Evolutionary conservation across 2,888 invertebrate genomes (phyloP).

Genomic region (Trachelus stipa): DNA sequence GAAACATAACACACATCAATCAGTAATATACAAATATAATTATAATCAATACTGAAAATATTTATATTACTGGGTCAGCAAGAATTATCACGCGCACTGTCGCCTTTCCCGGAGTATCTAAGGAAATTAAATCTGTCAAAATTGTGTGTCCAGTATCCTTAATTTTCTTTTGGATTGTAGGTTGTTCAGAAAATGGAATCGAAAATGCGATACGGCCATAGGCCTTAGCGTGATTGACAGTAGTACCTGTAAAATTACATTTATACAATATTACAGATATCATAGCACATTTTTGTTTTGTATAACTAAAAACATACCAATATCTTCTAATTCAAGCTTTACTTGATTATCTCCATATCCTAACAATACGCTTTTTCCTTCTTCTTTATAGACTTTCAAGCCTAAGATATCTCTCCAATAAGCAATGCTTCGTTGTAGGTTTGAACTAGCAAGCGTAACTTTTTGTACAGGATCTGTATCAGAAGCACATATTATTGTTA

Average conservation of each 20-base stretch:
- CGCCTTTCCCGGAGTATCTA: constrained; percentile 98
- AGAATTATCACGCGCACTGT: constrained; percentile 96
- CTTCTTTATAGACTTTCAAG: constrained; percentile 77
- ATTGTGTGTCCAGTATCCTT: constrained; percentile 79
- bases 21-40: constrained; percentile 5
- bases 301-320: constrained; percentile 69
- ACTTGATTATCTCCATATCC: constrained; percentile 81
- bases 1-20: constrained; percentile 39
- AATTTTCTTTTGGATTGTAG: constrained; percentile 80
- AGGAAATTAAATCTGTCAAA: constrained; percentile 88
- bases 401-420: constrained; percentile 88
- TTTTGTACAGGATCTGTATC: constrained; percentile 81
- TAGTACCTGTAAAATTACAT: constrained; percentile 66
- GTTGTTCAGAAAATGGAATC: constrained; percentile 82
- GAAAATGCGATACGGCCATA: constrained; percentile 97
- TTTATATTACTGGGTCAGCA: constrained; percentile 83
- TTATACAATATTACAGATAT: not conserved
- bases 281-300: not conserved
- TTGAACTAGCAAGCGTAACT: constrained; percentile 82
- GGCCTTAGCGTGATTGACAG: constrained; percentile 87
- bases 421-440: constrained; percentile 79
- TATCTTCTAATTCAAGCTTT: constrained; percentile 80
- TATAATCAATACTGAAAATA: constrained; percentile 1
- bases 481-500: constrained; percentile 21
- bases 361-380: constrained; percentile 73